Evolutionary conservation across 1,140 invertebrate species (phyloP), one percentile per base, ranked within the genome.

Genomic region (Calephelis virginiensis): DNA sequence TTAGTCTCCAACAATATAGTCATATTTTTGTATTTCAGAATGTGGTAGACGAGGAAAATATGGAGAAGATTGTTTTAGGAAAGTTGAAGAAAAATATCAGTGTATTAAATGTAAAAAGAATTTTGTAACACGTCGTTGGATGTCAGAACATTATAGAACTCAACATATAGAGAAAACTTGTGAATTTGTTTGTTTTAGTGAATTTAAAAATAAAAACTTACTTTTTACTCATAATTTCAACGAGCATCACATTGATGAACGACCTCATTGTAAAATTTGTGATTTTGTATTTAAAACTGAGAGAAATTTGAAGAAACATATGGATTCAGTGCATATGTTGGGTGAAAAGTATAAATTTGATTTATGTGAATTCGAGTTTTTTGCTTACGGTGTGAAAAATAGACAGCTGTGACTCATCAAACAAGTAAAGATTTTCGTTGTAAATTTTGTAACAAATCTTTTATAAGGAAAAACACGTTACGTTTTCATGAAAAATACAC

Each of bases 51-150:
- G 13, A n/a, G 12, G 47, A n/a, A n/a, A 49, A 49, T 49, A 49
- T 49, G 47, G 47, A 49, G 47, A 49, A 12, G 47, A 49, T 13
- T 49, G 47, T 12, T 49, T 49, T 49, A 49, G n/a, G 13, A 49
- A 13, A 49, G 13, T 49, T 49, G 47, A 7, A 49, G 47, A 13
- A 6, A 5, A 7, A 49, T 49, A n/a, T 13, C 47, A 49, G 13
- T 49, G 47, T 13, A 49, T 10, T 49, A 49, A n/a, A 49, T 49
- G 47, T 49, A 13, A 49, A 49, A n/a, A 40, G 38, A 40, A 40
- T 40, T 40, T 40, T 40, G 7, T 40, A 40, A 40, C 38, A 4
- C 5, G 7, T 40, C 38, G 38, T 40, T 5, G 5, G 38, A 40
- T 40, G 38, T 5, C 7, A 40, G 38, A 40, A 40, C 47, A 49